These are phyloP conservation scores for Dasypolia templi DNA, from an alignment of 2,888 invertebrate genomes.

Conservation along the genomic window DNA sequence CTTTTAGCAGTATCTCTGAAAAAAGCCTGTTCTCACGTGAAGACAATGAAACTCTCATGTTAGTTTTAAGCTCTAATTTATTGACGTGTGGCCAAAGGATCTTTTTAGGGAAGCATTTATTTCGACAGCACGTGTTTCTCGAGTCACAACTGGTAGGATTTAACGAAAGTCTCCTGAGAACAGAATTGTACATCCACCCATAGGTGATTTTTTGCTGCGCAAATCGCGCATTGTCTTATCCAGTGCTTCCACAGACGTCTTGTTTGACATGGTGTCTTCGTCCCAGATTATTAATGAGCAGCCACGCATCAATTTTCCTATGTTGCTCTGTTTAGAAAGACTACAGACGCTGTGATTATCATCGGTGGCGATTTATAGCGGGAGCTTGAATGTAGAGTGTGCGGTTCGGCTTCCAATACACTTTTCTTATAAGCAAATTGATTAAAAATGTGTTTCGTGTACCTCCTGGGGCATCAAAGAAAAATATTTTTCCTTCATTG, in stretches of 20 bases:
- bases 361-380: slow-evolving; percentile 1
- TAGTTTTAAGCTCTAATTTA: too few relatives aligned
- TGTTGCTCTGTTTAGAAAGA: slow-evolving; percentile 7
- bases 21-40: too few relatives aligned
- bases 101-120: too few relatives aligned
- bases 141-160: too few relatives aligned
- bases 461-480: too few relatives aligned
- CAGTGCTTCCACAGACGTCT: slow-evolving; percentile 6
- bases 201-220: slow-evolving; percentile 10
- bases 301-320: background rate
- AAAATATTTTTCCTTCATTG: too few relatives aligned
- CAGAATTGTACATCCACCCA: slow-evolving; percentile 11
- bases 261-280: slow-evolving; percentile 2
- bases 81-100: too few relatives aligned
- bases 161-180: slow-evolving; percentile 9
- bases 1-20: too few relatives aligned
- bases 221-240: slow-evolving; percentile 9
- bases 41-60: too few relatives aligned
- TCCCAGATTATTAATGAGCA: background rate
- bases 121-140: too few relatives aligned
- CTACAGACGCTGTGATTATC: background rate
- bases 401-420: too few relatives aligned
- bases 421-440: background rate
- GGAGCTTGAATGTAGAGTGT: slow-evolving; percentile 4
- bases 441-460: background rate